Percentiles rank a stretch among this genome's conserved stretches.
Conservation (phyloP, 2,888 invertebrate genomes). For the Muscina levida region DNA sequence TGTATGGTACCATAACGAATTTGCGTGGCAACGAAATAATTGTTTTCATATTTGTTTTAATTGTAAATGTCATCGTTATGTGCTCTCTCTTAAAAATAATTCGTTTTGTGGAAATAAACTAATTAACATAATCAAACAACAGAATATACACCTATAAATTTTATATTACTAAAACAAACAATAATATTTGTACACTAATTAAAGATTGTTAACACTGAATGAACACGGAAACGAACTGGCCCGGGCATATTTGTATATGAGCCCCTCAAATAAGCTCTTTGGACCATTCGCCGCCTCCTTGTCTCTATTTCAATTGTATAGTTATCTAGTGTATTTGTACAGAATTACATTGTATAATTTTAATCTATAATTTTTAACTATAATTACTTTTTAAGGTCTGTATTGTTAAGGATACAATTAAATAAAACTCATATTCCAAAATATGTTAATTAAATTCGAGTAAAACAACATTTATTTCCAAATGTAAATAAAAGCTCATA, state of each 20-base stretch:
- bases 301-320: background rate
- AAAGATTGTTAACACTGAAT: background rate
- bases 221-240: background rate
- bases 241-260: constrained; percentile 29
- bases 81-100: no score
- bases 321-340: background rate
- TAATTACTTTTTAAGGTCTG: no score
- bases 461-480: no score
- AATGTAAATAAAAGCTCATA: no score
- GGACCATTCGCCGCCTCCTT: background rate
- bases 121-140: background rate
- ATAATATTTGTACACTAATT: background rate
- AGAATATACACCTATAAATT: background rate
- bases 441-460: no score
- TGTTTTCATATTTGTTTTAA: background rate
- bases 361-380: no score
- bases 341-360: background rate
- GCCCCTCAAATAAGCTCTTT: constrained; percentile 30
- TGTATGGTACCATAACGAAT: no score
- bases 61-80: no score
- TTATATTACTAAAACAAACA: background rate
- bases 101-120: background rate
- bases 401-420: no score
- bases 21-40: background rate
- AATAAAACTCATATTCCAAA: no score